Percentiles rank a stretch among this genome's conserved stretches.
Conservation (phyloP, 2,888 invertebrate genomes). For the Oscheius sp. region DNA sequence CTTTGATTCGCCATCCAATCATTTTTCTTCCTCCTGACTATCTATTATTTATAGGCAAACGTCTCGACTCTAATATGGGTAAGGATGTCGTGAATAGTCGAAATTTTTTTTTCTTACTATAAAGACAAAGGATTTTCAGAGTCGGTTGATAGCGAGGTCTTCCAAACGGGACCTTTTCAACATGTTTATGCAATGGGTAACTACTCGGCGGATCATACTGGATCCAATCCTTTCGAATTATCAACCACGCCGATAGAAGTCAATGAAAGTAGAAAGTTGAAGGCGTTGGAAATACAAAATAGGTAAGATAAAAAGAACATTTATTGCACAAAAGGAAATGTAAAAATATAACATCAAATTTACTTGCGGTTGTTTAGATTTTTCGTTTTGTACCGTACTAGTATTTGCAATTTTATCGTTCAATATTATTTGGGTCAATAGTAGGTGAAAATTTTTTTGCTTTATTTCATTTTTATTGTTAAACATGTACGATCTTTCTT, state of each 20-base stretch:
- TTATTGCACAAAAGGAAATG: background rate
- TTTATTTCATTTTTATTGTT: too few relatives aligned
- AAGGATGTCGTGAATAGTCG: background rate
- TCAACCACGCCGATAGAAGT: constrained; percentile 98
- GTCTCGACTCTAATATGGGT: constrained; percentile 14
- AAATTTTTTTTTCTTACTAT: too few relatives aligned
- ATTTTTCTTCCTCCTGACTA: too few relatives aligned
- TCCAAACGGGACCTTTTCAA: constrained; percentile 62
- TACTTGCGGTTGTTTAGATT: too few relatives aligned
- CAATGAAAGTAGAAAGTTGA: constrained; percentile 88
- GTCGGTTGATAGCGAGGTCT: constrained; percentile 66
- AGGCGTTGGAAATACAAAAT: constrained; percentile 86
- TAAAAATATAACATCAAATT: background rate
- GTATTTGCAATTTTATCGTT: too few relatives aligned
- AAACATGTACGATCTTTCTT: too few relatives aligned
- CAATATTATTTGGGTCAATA: too few relatives aligned
- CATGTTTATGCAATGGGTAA: constrained; percentile 49
- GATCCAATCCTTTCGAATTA: constrained; percentile 94
- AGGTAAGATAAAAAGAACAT: constrained; percentile 78
- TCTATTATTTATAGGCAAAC: background rate
- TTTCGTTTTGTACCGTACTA: background rate
- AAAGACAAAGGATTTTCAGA: constrained; percentile 42
- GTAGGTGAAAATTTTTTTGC: too few relatives aligned
- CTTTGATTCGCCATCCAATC: background rate
- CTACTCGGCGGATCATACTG: constrained; percentile 47